Evolutionary conservation across 2,797 vertebrate genomes (phyloP).

Genomic region (Hippopotamyrus pictus): DNA sequence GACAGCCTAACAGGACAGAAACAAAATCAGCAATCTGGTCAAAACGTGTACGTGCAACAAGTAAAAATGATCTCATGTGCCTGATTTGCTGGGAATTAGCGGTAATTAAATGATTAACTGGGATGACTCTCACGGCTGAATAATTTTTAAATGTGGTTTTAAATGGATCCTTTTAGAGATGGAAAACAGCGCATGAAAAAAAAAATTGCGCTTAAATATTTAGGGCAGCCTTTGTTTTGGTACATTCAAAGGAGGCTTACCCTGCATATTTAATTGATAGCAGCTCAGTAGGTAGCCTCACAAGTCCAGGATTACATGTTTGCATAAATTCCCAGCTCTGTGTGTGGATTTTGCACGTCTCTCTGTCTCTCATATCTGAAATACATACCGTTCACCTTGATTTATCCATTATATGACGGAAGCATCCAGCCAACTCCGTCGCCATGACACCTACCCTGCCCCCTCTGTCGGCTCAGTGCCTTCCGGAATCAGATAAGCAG

Average conservation of each 20-base stretch:
- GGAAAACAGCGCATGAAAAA: not conserved
- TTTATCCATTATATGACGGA: not conserved
- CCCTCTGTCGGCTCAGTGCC: not conserved
- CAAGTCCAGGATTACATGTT: conserved; percentile 5
- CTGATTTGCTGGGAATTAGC: conserved; percentile 1
- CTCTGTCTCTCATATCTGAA: not conserved
- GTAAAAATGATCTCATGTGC: not conserved
- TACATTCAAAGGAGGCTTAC: conserved; percentile 2
- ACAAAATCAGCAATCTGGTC: not conserved
- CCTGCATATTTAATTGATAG: not conserved
- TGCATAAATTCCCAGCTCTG: not conserved
- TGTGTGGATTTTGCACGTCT: not conserved
- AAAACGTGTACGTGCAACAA: not conserved
- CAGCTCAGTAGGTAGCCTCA: not conserved
- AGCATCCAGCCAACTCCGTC: not conserved
- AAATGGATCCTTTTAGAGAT: not conserved
- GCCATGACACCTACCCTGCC: not conserved
- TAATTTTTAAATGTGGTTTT: conserved; percentile 9
- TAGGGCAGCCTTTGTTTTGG: conserved; percentile 8
- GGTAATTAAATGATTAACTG: conserved; percentile 10
- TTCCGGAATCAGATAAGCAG: not conserved
- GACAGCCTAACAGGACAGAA: not conserved
- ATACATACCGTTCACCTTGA: not conserved
- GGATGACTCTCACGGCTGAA: not conserved
- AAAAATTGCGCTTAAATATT: not conserved